Evolutionary conservation across 2,113 vertebrate species (phyloP).

Genomic region (Malurus alboscapulatus): DNA sequence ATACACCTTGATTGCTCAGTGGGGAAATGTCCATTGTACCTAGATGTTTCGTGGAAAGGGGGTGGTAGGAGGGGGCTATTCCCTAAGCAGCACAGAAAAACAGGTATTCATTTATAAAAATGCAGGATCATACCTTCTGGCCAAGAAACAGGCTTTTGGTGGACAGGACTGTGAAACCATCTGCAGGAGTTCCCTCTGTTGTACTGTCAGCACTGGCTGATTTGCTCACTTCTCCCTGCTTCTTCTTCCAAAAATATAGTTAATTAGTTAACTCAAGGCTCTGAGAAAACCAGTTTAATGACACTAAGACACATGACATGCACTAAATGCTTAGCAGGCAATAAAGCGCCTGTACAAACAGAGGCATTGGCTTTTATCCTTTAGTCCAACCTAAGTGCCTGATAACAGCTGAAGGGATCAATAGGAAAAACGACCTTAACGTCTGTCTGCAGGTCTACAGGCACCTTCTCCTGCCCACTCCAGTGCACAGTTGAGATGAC

Average conservation of each 20-base stretch:
- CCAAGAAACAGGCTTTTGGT: conserved; percentile 98
- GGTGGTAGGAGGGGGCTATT: background rate
- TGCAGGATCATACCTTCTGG: conserved; percentile 88
- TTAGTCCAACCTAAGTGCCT: background rate
- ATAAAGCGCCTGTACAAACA: background rate
- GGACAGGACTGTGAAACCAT: conserved; percentile 95
- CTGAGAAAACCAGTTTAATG: background rate
- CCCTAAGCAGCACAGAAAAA: conserved; percentile 8
- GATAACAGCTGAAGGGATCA: background rate
- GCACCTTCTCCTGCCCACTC: background rate
- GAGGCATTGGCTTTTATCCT: background rate
- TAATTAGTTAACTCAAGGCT: conserved; percentile 33
- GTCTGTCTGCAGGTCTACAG: background rate
- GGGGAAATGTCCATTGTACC: background rate
- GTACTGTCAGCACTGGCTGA: conserved; percentile 93
- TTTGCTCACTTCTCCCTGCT: conserved; percentile 92
- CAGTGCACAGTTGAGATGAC: fast-evolving
- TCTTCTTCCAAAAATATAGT: conserved; percentile 79
- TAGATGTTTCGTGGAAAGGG: background rate
- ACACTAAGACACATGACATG: background rate
- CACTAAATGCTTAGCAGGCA: background rate
- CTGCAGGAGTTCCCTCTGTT: conserved; percentile 87
- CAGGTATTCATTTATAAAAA: background rate
- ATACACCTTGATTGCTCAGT: background rate
- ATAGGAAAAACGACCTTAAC: background rate